Evolutionary conservation across 2,797 vertebrate species (phyloP), one percentile per base, ranked within the genome.

Genomic region (Natrix natrix): DNA sequence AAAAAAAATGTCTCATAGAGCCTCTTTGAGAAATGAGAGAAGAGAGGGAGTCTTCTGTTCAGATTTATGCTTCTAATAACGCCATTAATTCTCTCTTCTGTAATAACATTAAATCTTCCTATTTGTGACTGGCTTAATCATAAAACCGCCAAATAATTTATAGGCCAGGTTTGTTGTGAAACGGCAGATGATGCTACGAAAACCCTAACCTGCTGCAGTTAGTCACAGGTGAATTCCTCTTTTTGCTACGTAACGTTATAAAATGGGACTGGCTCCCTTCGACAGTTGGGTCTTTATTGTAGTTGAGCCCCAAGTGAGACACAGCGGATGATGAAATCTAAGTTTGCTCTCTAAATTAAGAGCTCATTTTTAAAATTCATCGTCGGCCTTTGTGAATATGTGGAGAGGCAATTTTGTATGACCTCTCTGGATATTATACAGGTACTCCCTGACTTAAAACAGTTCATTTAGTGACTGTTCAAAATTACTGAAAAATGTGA

Each of bases 71-170:
- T 92, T 91, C 59, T 89, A 52, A 91, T 89, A 92, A 88, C 6
- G 8, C 91, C 89, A 92, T 92, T 92, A 94, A 86, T 91, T 43
- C 66, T 78, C 86, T 89, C 74, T 78, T 78, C 59, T 89, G 90
- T 86, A 92, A 92, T 91, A 91, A 94, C 69, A 89, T 88, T 92
- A 91, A 92, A 94, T 93, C 57, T 88, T 83, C 66, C 89, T 92
- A 86, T 88, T 88, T 91, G 83, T 86, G 87, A 69, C 86, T n/a
- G 22, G 86, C 86, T 92, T 55, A 13, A 88, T 88, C 89, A 92
- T 90, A 94, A 89, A 92, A 59, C 59, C 20, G 22, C 91, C 88
- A 88, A 59, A 87, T 60, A 52, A 92, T 94, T 94, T 92, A 86
- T 26, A 69, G 66, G 91, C 66, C 52, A 10, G 12, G 55, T 88